Conservation (phyloP, 2,888 invertebrate genomes). For the Pollenia griseotomentosa region DNA sequence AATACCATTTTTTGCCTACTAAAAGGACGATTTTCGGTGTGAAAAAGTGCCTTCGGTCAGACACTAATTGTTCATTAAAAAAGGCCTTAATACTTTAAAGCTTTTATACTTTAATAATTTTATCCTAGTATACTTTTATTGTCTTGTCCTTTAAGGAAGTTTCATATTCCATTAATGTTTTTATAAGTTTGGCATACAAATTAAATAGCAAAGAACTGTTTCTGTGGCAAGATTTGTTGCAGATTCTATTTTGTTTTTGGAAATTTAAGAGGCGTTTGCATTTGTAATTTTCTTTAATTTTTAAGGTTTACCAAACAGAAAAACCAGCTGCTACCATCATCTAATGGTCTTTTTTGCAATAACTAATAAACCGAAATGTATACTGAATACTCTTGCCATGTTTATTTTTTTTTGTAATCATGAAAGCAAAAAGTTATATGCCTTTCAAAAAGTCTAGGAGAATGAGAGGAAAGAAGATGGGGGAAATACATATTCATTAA, state of each 20-base stretch:
- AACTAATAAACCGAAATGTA: neutral
- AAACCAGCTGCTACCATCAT: neutral
- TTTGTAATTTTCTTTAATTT: neutral
- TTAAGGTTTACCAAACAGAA: neutral
- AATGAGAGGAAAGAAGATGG: neutral
- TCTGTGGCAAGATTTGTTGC: neutral
- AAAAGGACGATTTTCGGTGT: too few species aligned
- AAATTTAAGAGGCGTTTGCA: neutral
- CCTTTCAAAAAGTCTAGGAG: neutral
- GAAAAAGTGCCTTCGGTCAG: too few species aligned
- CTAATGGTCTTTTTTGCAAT: slow-evolving; percentile 1
- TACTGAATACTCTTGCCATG: neutral
- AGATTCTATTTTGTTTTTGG: neutral
- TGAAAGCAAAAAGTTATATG: neutral
- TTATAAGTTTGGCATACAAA: slow-evolving; percentile 5
- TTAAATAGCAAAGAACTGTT: neutral
- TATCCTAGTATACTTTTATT: too few species aligned
- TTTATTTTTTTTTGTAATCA: neutral
- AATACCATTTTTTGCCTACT: too few species aligned
- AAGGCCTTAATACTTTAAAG: too few species aligned
- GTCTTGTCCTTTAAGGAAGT: neutral
- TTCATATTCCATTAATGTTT: neutral
- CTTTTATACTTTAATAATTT: too few species aligned
- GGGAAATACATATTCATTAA: slow-evolving; percentile 20
- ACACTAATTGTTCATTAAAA: too few species aligned